Conservation (phyloP, 1,140 invertebrate genomes). For the Dendrolimus punctatus region DNA sequence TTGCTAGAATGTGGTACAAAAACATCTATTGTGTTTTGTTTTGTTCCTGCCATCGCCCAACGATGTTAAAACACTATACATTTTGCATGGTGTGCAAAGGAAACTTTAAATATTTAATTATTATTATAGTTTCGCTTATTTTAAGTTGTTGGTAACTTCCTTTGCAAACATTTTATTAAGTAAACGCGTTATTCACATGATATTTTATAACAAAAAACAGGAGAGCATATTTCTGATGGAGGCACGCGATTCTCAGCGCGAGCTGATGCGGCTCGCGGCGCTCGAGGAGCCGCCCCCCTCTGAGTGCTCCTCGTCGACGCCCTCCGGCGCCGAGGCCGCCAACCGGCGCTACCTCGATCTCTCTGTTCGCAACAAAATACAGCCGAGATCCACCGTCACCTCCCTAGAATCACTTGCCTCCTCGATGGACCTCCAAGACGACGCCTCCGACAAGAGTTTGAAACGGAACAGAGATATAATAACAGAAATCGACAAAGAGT, state of each 20-base stretch:
- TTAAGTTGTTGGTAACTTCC: too few species aligned
- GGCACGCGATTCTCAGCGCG: constrained; percentile 82
- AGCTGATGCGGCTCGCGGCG: constrained; percentile 53
- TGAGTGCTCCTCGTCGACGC: constrained; percentile 13
- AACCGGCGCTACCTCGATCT: constrained; percentile 36
- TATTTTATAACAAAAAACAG: constrained; percentile 28
- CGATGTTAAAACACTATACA: too few species aligned
- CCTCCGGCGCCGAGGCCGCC: constrained; percentile 4
- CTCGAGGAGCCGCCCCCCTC: constrained; percentile 24
- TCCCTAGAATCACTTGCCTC: constrained; percentile 58
- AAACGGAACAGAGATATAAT: constrained; percentile 46
- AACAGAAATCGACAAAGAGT: constrained; percentile 40
- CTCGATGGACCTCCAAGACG: constrained; percentile 41
- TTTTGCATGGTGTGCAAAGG: too few species aligned
- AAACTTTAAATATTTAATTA: too few species aligned
- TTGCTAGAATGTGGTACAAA: too few species aligned
- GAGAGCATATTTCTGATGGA: constrained; percentile 87
- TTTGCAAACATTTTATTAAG: too few species aligned
- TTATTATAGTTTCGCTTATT: too few species aligned
- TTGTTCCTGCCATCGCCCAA: too few species aligned
- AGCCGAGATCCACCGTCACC: constrained; percentile 44
- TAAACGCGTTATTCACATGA: too few species aligned
- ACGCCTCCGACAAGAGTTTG: constrained; percentile 29
- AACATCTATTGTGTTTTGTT: too few species aligned
- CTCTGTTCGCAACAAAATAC: constrained; percentile 20